Conservation (phyloP, 2,888 invertebrate species). For the Carpatolechia fugitivella region DNA sequence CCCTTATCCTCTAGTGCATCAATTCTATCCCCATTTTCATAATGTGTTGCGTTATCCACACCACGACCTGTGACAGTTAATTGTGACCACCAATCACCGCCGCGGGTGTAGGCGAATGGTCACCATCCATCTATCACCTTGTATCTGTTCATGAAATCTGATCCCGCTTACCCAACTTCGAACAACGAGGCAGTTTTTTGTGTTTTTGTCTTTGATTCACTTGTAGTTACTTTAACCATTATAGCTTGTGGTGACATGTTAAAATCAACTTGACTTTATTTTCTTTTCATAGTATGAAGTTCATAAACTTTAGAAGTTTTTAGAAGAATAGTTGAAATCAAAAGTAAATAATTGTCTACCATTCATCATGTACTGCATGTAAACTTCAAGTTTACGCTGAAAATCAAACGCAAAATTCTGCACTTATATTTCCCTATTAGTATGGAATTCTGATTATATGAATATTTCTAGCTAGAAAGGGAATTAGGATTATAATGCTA, state of each 20-base stretch:
- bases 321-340: too few relatives aligned
- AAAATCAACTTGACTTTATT: background rate
- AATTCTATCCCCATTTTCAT: slow-evolving; percentile 7
- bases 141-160: slow-evolving; percentile 15
- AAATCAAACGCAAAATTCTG: too few relatives aligned
- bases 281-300: too few relatives aligned
- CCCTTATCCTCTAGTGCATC: slow-evolving; percentile 1
- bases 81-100: slow-evolving; percentile 12
- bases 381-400: too few relatives aligned
- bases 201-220: slow-evolving; percentile 1
- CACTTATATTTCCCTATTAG: background rate
- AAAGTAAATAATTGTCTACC: too few relatives aligned
- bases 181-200: slow-evolving; percentile 1
- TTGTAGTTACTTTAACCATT: background rate
- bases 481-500: slow-evolving; percentile 20
- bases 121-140: slow-evolving; percentile 12
- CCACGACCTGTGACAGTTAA: slow-evolving; percentile 11
- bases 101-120: slow-evolving; percentile 10
- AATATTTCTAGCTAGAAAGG: slow-evolving; percentile 9
- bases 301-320: too few relatives aligned
- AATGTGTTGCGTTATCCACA: slow-evolving; percentile 11
- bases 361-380: too few relatives aligned
- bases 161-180: slow-evolving; percentile 9
- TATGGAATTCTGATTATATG: background rate
- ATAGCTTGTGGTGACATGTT: background rate